Conservation (phyloP, 2,888 invertebrate species). For the Ecliptopera silaceata region DNA sequence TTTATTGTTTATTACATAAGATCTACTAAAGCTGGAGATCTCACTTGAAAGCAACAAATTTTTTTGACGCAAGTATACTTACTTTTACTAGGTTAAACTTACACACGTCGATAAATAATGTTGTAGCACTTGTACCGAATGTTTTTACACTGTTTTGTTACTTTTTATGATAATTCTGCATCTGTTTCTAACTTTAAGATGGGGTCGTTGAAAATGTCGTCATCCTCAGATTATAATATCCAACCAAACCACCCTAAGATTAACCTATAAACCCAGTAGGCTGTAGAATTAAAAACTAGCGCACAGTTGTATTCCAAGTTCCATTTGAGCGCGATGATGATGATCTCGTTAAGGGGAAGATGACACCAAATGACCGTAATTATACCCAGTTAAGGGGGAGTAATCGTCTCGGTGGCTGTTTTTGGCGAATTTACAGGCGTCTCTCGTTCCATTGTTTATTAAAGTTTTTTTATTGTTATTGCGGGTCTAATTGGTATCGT, state of each 20-base stretch:
- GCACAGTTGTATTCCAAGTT: conserved; percentile 46
- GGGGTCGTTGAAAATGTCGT: neutral
- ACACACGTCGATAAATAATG: no score
- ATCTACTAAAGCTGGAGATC: conserved; percentile 41
- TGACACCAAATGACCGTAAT: conserved; percentile 79
- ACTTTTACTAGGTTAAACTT: no score
- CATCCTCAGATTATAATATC: neutral
- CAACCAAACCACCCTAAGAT: neutral
- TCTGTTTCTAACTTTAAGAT: no score
- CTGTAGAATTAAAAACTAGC: conserved; percentile 32
- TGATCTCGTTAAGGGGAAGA: conserved; percentile 77
- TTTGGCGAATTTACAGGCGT: conserved; percentile 67
- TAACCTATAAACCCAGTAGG: conserved; percentile 17
- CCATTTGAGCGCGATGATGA: conserved; percentile 51
- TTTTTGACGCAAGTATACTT: no score
- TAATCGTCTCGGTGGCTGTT: conserved; percentile 60
- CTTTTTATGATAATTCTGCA: no score
- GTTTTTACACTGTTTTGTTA: no score
- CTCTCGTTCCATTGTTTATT: conserved; percentile 69
- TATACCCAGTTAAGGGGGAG: conserved; percentile 70
- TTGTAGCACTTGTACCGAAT: no score
- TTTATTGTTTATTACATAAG: conserved; percentile 70
- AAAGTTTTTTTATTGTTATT: conserved; percentile 74
- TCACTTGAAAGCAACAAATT: neutral
- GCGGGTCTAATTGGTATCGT: conserved; percentile 53